These are phyloP conservation scores for Ameiurus melas DNA, from an alignment of 2,113 vertebrate species.

Conservation along the genomic window DNA sequence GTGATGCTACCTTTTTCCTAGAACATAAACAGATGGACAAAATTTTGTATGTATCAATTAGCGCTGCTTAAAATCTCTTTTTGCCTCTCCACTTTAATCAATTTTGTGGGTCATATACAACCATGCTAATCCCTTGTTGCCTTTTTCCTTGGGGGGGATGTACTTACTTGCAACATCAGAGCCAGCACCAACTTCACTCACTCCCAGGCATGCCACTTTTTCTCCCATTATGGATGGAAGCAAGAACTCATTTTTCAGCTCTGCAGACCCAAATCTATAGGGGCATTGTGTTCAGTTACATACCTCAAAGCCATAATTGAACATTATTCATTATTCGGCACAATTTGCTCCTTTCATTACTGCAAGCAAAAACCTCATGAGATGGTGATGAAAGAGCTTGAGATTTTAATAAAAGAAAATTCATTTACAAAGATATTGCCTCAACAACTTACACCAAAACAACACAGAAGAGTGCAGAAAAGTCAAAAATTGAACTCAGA, in stretches of 20 bases:
- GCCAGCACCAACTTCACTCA: slow-evolving; percentile 80
- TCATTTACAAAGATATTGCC: slow-evolving; percentile 16
- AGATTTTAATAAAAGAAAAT: slow-evolving; percentile 24
- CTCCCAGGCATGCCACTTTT: slow-evolving; percentile 79
- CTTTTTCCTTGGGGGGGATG: not conserved
- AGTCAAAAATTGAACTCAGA: too few species aligned
- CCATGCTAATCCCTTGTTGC: slow-evolving; percentile 22
- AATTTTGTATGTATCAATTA: not conserved
- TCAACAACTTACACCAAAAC: not conserved
- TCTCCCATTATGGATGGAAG: slow-evolving; percentile 78
- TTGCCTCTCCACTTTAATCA: not conserved
- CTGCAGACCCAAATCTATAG: slow-evolving; percentile 78
- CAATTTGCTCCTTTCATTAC: not conserved
- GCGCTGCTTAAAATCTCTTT: slow-evolving; percentile 11
- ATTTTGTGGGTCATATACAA: not conserved
- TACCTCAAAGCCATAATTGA: slow-evolving; percentile 18
- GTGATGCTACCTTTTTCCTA: not conserved
- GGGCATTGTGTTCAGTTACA: slow-evolving; percentile 18
- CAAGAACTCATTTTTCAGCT: slow-evolving; percentile 80
- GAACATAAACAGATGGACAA: not conserved
- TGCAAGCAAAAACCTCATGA: slow-evolving; percentile 3
- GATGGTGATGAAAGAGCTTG: not conserved
- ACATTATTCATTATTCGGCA: slow-evolving; percentile 13
- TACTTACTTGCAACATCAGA: slow-evolving; percentile 85
- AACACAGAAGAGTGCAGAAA: slow-evolving; percentile 8